Percentiles rank a stretch among this genome's conserved stretches.
Conservation (phyloP, 2,113 vertebrate species). For the Pollachius pollachius region DNA sequence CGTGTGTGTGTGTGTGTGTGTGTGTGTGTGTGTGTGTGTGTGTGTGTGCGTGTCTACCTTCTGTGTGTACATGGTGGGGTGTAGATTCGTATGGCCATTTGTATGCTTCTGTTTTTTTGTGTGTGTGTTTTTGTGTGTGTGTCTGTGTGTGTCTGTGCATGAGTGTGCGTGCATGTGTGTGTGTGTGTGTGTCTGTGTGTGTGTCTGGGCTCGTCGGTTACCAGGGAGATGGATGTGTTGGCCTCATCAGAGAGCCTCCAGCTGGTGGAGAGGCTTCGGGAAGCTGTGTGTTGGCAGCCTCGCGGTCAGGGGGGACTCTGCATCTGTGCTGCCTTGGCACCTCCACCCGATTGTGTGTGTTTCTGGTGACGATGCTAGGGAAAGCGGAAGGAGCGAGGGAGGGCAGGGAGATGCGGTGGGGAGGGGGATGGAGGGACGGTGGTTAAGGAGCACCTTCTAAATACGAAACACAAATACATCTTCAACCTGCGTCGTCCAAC, state of each 20-base stretch:
- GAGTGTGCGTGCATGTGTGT: slow-evolving; percentile 52
- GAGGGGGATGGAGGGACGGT: slow-evolving; percentile 26
- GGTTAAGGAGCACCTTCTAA: slow-evolving; percentile 14
- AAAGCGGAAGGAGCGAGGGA: slow-evolving; percentile 29
- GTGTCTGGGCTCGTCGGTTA: slow-evolving; percentile 67
- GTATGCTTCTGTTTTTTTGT: slow-evolving; percentile 16
- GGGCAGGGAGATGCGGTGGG: slow-evolving; percentile 6
- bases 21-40: slow-evolving; percentile 6
- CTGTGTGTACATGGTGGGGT: slow-evolving; percentile 19
- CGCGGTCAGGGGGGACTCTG: slow-evolving; percentile 81
- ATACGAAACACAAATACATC: not conserved
- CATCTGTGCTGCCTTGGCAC: slow-evolving; percentile 81
- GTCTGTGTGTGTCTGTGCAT: slow-evolving; percentile 25
- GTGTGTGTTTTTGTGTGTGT: not conserved
- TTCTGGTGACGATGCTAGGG: slow-evolving; percentile 28
- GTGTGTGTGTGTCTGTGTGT: slow-evolving; percentile 26
- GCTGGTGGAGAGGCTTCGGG: slow-evolving; percentile 79
- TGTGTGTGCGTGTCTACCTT: not conserved
- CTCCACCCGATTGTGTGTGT: slow-evolving; percentile 45
- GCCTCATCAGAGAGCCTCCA: slow-evolving; percentile 80
- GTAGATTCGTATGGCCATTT: too few relatives aligned
- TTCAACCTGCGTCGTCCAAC: not conserved
- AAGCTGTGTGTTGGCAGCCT: slow-evolving; percentile 77
- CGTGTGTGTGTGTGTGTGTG: slow-evolving; percentile 11
- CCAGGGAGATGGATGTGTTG: slow-evolving; percentile 81